These are phyloP conservation scores for Acanthornis magna DNA, from an alignment of 2,797 vertebrate genomes.

Conservation along the genomic window DNA sequence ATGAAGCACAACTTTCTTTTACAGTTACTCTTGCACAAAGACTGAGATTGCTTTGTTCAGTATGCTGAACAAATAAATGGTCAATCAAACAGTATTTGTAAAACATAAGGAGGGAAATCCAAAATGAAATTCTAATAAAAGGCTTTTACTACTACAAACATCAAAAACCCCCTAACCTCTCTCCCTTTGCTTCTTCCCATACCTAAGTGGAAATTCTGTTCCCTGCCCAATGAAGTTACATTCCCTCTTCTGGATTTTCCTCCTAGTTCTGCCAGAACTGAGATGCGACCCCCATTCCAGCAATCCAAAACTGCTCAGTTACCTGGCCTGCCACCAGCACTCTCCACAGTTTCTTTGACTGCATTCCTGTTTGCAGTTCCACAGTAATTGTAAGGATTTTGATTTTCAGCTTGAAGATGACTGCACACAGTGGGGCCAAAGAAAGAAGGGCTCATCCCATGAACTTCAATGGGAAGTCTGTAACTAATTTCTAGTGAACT, in stretches of 20 bases:
- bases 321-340: background rate
- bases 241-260: background rate
- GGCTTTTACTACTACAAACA: background rate
- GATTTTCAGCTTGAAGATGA: background rate
- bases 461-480: background rate
- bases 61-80: background rate
- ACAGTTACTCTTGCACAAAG: background rate
- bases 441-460: background rate
- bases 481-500: background rate
- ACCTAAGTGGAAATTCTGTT: background rate
- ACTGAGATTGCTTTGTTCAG: background rate
- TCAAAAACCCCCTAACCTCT: rapidly evolving
- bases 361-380: background rate
- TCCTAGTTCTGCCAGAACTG: background rate
- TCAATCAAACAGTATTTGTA: background rate
- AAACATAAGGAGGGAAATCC: background rate
- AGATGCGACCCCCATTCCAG: background rate
- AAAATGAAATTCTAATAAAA: background rate
- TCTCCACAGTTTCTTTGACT: background rate
- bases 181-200: background rate
- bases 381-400: background rate
- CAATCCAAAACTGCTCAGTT: background rate
- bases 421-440: too few relatives aligned
- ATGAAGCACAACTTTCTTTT: background rate
- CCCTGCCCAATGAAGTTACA: background rate